These are phyloP conservation scores for Scophthalmus maximus DNA, from an alignment of 2,113 vertebrate species.

Conservation along the genomic window DNA sequence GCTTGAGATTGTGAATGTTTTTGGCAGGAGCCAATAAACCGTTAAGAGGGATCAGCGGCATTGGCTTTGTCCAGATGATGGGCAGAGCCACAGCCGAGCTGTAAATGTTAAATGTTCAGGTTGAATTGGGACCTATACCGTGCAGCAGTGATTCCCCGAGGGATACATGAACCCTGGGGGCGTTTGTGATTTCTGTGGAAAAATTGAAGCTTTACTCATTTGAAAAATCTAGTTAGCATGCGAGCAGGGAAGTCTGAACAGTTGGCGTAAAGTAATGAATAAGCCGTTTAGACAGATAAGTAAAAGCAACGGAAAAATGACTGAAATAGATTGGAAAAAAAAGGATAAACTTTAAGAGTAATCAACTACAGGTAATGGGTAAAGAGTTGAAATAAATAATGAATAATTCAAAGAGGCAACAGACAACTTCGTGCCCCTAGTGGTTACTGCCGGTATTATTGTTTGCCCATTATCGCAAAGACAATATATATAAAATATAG, in stretches of 20 bases:
- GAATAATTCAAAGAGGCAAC: too few species aligned
- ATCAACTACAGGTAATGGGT: too few species aligned
- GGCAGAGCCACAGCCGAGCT: not conserved
- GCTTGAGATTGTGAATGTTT: slow-evolving; percentile 52
- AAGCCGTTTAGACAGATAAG: not conserved
- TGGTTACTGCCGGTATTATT: too few species aligned
- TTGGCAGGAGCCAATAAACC: slow-evolving; percentile 51
- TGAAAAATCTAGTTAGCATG: not conserved
- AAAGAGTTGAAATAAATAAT: not conserved
- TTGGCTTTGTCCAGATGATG: slow-evolving; percentile 35
- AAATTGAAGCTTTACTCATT: not conserved
- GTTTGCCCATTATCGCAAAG: too few species aligned
- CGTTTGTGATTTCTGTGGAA: not conserved
- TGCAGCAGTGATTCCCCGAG: not conserved
- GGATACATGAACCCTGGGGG: not conserved
- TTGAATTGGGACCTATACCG: slow-evolving; percentile 3
- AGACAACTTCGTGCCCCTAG: too few species aligned
- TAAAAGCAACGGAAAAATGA: not conserved
- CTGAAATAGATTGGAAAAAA: not conserved
- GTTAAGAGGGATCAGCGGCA: slow-evolving; percentile 38
- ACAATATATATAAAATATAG: too few species aligned
- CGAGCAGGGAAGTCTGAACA: not conserved
- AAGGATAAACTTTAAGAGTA: too few species aligned
- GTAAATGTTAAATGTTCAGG: slow-evolving; percentile 34
- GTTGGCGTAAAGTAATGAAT: not conserved